phyloP scores from a whole-genome alignment of 2,113 vertebrate species.

The Mormyrus iriodes region DNA sequence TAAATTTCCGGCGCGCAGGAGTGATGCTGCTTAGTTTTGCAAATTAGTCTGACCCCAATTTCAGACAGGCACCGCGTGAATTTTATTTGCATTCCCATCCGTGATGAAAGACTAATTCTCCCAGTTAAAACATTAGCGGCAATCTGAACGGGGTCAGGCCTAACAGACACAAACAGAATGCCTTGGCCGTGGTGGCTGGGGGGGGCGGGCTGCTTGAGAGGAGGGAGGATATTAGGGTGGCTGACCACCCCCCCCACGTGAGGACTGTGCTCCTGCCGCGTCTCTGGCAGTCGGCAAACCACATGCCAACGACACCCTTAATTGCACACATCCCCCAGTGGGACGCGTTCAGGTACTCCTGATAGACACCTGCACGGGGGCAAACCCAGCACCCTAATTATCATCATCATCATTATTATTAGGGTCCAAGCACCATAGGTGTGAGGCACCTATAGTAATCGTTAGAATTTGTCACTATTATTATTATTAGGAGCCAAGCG shows the following conservation, averaged over 20 bases:
- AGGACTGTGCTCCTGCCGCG: constrained; percentile 2
- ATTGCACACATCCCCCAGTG: background rate
- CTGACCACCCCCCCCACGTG: constrained; percentile 24
- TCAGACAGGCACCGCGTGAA: constrained; percentile 87
- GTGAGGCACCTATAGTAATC: background rate
- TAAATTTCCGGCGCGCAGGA: constrained; percentile 81
- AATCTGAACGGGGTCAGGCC: constrained; percentile 92
- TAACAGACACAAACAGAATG: constrained; percentile 76
- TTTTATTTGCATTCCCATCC: constrained; percentile 91
- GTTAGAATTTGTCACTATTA: no score
- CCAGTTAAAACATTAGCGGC: constrained; percentile 99
- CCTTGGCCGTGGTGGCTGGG: constrained; percentile 56
- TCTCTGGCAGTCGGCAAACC: background rate
- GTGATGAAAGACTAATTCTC: constrained; percentile 99
- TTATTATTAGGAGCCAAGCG: background rate
- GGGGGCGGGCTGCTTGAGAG: constrained; percentile 44
- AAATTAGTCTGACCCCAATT: constrained; percentile 99
- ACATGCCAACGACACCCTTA: background rate
- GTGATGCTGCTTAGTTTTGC: constrained; percentile 91
- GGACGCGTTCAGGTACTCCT: background rate
- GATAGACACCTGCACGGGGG: background rate
- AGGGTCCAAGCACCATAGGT: background rate
- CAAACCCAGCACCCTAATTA: background rate
- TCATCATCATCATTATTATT: background rate
- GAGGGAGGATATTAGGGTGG: constrained; percentile 28